Evolutionary conservation across 2,113 vertebrate species (phyloP), one percentile per base, ranked within the genome.

Genomic region (Gavia stellata): DNA sequence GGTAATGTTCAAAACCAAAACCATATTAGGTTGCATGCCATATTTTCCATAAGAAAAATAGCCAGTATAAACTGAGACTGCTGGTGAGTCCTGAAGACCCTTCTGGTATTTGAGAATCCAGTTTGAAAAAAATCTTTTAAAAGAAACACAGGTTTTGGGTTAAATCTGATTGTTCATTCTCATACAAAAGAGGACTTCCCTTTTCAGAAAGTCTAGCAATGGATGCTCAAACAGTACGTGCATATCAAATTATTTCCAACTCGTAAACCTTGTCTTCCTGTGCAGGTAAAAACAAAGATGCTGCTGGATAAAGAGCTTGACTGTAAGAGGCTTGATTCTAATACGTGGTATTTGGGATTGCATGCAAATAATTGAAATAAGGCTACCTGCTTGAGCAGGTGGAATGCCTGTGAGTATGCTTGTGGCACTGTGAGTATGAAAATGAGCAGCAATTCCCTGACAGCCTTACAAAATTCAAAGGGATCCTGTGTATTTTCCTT

Each of bases 21-120:
- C 29, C 7, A 1, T 14, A 58, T n/a, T 34, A 34, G 33, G 14
- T 55, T 36, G 34, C 13, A 10, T 55, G 12, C 26, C 2, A 0
- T 61, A 19, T 77, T 77, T 80, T 77, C 38, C 2, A 1, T 72
- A 50, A 45, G 77, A 66, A 62, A 62, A 86, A 28, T 4, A 50
- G 24, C 23, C 4, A 4, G 10, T 72, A 31, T 45, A 38, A 72
- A 28, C 38, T 0, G 6, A 67, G 67, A 53, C 44, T 71, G 40
- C 38, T 74, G 59, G 13, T 53, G 36, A 70, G 19, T 52, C 19
- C 15, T 26, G 53, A 77, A 61, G 24, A 45, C 40, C 25, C 26
- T 66, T 29, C n/a, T 56, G 14, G 15, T 70, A 26, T 67, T 65
- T 67, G 25, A 47, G 45, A 77, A 56, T 50, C 13, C 24, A 66